Evolutionary conservation across 2,797 vertebrate genomes (phyloP).

Genomic region (Dromococcyx pavoninus): DNA sequence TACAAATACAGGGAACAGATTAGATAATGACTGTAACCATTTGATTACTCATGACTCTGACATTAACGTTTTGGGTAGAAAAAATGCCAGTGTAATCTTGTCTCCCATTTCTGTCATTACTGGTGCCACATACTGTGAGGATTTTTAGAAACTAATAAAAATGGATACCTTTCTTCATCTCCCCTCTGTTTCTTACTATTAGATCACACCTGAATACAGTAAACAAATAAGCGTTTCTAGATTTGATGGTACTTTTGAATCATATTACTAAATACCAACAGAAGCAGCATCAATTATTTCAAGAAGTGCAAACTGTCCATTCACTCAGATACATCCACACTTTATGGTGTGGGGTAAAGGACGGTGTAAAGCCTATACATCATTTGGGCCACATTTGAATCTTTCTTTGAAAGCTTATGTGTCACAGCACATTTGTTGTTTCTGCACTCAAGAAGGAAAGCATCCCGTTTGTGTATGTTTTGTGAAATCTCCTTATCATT

Average conservation of each 20-base stretch:
- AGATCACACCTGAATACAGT: neutral
- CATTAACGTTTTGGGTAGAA: slow-evolving; percentile 4
- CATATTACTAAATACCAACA: neutral
- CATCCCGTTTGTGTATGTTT: neutral
- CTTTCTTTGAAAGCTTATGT: neutral
- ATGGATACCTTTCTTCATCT: neutral
- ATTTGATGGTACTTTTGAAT: neutral
- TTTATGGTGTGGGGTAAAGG: neutral
- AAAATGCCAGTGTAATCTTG: neutral
- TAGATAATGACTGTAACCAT: slow-evolving; percentile 3
- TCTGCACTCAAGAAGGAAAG: neutral
- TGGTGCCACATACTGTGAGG: neutral
- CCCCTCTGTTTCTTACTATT: neutral
- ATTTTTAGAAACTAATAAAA: neutral
- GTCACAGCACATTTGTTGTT: neutral
- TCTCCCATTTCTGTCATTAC: neutral
- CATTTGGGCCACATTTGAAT: neutral
- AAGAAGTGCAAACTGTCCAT: neutral
- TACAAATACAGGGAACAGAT: neutral
- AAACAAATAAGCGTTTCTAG: neutral
- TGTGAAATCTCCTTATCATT: neutral
- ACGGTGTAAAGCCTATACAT: neutral
- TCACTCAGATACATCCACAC: neutral
- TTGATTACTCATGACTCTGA: slow-evolving; percentile 18
- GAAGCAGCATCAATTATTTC: neutral